Evolutionary conservation across 1,140 invertebrate species (phyloP).

Genomic region (Lerema accius): DNA sequence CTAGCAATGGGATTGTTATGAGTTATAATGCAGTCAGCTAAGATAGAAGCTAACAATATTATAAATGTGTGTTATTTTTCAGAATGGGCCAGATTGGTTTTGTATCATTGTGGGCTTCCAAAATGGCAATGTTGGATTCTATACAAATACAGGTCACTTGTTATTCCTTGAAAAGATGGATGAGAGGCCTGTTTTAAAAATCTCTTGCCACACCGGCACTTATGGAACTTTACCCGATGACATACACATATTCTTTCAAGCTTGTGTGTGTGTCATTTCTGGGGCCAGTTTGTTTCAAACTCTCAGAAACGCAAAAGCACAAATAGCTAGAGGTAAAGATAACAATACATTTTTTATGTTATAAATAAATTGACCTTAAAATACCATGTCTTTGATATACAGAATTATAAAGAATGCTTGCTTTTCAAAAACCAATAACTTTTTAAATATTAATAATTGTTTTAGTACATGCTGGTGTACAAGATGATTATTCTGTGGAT

Average conservation of each 20-base stretch:
- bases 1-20: too few relatives aligned
- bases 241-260: constrained; percentile 90
- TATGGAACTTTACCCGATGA: constrained; percentile 90
- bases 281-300: constrained; percentile 93
- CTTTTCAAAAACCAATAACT: too few relatives aligned
- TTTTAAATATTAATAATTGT: constrained; percentile 29
- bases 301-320: constrained; percentile 90
- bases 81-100: constrained; percentile 95
- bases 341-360: constrained; percentile 38
- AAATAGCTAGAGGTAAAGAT: constrained; percentile 89
- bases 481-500: constrained; percentile 77
- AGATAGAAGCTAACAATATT: not conserved
- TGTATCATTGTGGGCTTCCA: constrained; percentile 94
- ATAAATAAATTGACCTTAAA: too few relatives aligned
- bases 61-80: constrained; percentile 39
- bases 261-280: constrained; percentile 90
- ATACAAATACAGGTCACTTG: constrained; percentile 93
- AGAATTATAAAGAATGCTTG: too few relatives aligned
- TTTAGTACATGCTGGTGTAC: constrained; percentile 88
- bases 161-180: constrained; percentile 93
- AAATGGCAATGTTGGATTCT: constrained; percentile 93
- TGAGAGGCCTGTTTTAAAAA: constrained; percentile 89
- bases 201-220: constrained; percentile 91
- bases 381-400: too few relatives aligned
- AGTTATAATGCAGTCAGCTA: not conserved